Evolutionary conservation across 2,888 invertebrate genomes (phyloP).

Genomic region (Asteroscopus sphinx): DNA sequence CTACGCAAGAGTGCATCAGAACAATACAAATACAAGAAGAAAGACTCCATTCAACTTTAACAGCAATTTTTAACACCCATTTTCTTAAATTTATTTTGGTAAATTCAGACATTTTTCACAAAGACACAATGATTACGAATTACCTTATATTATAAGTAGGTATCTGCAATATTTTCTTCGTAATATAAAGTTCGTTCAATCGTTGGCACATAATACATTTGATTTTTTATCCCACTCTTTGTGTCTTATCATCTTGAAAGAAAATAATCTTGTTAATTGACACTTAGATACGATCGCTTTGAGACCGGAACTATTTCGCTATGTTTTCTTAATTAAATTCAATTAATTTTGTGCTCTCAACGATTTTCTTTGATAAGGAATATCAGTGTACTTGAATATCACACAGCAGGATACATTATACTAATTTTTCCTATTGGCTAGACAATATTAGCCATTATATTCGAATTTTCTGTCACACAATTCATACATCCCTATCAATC

Average conservation of each 20-base stretch:
- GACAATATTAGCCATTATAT: constrained; percentile 33
- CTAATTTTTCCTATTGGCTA: constrained; percentile 37
- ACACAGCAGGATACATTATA: constrained; percentile 37
- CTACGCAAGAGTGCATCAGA: constrained; percentile 21
- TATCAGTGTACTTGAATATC: constrained; percentile 46
- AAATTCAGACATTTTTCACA: constrained; percentile 62
- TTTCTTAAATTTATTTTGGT: constrained; percentile 56
- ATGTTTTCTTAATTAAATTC: constrained; percentile 35
- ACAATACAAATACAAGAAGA: constrained; percentile 33
- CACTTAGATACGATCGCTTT: constrained; percentile 43
- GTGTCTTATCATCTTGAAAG: constrained; percentile 36
- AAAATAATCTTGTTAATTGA: constrained; percentile 54
- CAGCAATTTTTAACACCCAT: constrained; percentile 47
- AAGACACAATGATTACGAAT: constrained; percentile 61
- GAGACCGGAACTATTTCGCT: constrained; percentile 36
- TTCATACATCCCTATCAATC: constrained; percentile 16
- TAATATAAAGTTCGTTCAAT: constrained; percentile 44
- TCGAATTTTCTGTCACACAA: constrained; percentile 41
- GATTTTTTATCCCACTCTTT: constrained; percentile 20
- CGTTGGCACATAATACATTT: constrained; percentile 55
- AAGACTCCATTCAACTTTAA: constrained; percentile 39
- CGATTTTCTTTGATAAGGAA: constrained; percentile 32
- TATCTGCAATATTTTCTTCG: constrained; percentile 45
- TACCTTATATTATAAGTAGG: constrained; percentile 45
- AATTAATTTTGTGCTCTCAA: constrained; percentile 48